A percentile compares a stretch with the other conserved stretches of the same genome.
Evolutionary conservation across 2,797 vertebrate species (phyloP).

Genomic region (Pipistrellus pygmaeus): DNA sequence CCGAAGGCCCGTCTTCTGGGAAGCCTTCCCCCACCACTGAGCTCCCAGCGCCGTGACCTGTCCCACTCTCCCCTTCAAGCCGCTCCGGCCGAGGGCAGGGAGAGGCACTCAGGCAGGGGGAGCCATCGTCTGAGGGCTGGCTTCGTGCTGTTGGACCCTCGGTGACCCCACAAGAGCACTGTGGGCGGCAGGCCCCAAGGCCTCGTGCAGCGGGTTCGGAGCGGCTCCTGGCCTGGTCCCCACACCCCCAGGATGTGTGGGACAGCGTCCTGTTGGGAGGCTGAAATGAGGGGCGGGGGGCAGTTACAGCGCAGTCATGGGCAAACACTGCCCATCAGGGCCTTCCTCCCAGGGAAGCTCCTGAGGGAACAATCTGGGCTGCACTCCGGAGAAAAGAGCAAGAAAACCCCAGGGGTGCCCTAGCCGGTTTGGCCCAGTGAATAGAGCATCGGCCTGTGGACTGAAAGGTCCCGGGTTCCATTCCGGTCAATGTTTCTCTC

Average conservation of each 20-base stretch:
- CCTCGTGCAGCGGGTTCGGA: accelerated
- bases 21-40: neutral
- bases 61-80: neutral
- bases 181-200: neutral
- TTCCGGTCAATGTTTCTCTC: too few relatives aligned
- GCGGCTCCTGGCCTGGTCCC: too few relatives aligned
- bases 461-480: too few relatives aligned
- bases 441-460: too few relatives aligned
- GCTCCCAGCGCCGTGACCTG: neutral
- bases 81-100: neutral
- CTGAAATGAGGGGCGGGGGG: accelerated
- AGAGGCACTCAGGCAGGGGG: accelerated
- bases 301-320: neutral
- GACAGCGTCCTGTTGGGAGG: too few relatives aligned
- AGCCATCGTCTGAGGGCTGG: neutral
- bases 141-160: accelerated
- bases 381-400: neutral
- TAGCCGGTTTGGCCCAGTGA: too few relatives aligned
- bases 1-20: neutral
- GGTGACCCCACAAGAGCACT: neutral
- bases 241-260: accelerated
- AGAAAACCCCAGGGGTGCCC: too few relatives aligned
- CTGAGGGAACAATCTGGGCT: neutral
- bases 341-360: too few relatives aligned
- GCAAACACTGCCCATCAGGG: neutral